Conservation (phyloP, 2,888 invertebrate species). For the Salpingus planirostris region DNA sequence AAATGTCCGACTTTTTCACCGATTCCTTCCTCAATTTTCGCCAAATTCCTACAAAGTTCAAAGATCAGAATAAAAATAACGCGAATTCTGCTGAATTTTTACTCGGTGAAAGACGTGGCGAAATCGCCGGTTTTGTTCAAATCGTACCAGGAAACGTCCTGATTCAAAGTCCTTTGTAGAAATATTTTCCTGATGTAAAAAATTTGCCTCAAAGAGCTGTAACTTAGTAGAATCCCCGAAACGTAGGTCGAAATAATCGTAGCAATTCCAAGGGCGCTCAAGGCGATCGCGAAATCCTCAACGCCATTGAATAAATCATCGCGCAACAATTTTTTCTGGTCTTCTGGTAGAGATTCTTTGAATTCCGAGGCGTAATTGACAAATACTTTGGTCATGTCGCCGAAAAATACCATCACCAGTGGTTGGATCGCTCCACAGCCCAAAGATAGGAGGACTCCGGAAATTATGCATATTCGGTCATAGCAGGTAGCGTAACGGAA, state of each 20-base stretch:
- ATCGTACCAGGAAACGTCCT: constrained; percentile 66
- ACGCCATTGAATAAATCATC: constrained; percentile 44
- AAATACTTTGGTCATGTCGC: constrained; percentile 54
- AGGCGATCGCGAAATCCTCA: constrained; percentile 49
- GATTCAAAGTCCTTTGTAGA: constrained; percentile 41
- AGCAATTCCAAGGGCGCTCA: constrained; percentile 48
- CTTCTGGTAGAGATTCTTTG: constrained; percentile 19
- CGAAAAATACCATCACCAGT: constrained; percentile 55
- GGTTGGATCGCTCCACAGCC: constrained; percentile 58
- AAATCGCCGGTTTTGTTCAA: constrained; percentile 60
- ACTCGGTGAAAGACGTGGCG: constrained; percentile 64
- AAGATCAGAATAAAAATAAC: not conserved
- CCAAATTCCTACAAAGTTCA: constrained; percentile 7
- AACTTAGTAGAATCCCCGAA: constrained; percentile 57
- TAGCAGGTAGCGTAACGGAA: too few relatives aligned
- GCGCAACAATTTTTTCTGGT: constrained; percentile 22
- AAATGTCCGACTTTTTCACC: constrained; percentile 75
- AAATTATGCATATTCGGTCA: too few relatives aligned
- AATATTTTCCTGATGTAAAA: constrained; percentile 32
- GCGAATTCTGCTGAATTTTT: constrained; percentile 26
- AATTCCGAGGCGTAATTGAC: constrained; percentile 36
- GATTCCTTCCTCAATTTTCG: constrained; percentile 71
- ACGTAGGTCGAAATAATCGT: constrained; percentile 53
- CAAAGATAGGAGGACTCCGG: too few relatives aligned
- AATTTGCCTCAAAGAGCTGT: constrained; percentile 58